These are phyloP conservation scores for Cactoblastis cactorum DNA, from an alignment of 2,888 invertebrate species.

Conservation along the genomic window DNA sequence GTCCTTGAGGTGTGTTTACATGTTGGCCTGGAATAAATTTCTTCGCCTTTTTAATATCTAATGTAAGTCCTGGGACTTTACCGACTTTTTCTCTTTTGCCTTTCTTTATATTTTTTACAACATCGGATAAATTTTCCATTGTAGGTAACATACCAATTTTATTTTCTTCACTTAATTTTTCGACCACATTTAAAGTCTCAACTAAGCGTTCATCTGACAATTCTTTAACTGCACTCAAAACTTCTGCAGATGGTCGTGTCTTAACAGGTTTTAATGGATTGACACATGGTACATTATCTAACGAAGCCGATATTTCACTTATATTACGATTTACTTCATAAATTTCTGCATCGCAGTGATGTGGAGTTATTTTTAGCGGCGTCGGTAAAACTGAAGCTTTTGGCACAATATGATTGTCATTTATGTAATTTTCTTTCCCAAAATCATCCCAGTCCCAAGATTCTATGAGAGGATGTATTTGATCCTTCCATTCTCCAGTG, in stretches of 20 bases:
- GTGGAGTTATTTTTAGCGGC: slow-evolving; percentile 69
- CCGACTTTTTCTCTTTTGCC: slow-evolving; percentile 79
- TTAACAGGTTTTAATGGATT: slow-evolving; percentile 80
- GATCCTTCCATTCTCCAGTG: slow-evolving; percentile 80
- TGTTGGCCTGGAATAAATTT: slow-evolving; percentile 86
- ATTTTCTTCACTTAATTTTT: slow-evolving; percentile 77
- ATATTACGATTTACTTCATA: slow-evolving; percentile 74
- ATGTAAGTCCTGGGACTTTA: slow-evolving; percentile 81
- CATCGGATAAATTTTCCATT: slow-evolving; percentile 81
- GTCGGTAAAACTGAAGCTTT: slow-evolving; percentile 64
- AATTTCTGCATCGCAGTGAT: slow-evolving; percentile 71
- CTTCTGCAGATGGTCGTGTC: slow-evolving; percentile 61
- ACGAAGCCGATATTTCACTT: slow-evolving; percentile 72
- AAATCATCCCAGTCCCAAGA: slow-evolving; percentile 83
- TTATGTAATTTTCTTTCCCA: slow-evolving; percentile 72
- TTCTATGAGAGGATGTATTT: slow-evolving; percentile 81
- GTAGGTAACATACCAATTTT: slow-evolving; percentile 80
- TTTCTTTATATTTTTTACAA: slow-evolving; percentile 81
- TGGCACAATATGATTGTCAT: slow-evolving; percentile 69
- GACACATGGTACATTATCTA: slow-evolving; percentile 81
- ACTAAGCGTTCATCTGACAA: slow-evolving; percentile 79
- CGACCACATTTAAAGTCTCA: slow-evolving; percentile 80
- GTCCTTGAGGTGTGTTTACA: slow-evolving; percentile 83
- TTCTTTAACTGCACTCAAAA: slow-evolving; percentile 71
- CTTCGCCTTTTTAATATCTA: slow-evolving; percentile 83